phyloP scores from a whole-genome alignment of 2,797 vertebrate genomes.

The Rhabdomys pumilio region DNA sequence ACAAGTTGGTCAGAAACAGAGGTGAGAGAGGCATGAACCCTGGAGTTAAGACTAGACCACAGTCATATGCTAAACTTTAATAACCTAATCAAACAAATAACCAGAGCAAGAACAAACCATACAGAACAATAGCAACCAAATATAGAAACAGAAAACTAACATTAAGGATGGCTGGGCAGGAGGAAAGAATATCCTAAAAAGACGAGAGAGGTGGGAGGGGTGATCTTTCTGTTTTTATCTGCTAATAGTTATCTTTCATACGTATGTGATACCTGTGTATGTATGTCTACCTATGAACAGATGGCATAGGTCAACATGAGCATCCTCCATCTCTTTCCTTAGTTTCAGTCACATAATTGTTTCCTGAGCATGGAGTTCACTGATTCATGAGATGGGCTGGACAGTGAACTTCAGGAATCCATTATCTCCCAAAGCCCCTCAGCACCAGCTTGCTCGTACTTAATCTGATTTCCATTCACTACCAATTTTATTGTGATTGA shows the following conservation, averaged over 20 bases:
- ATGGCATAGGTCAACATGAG: not conserved
- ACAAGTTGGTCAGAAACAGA: not conserved
- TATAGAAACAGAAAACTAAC: not conserved
- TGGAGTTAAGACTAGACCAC: too few relatives aligned
- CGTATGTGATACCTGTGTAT: not conserved
- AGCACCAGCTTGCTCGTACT: not conserved
- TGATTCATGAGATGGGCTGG: not conserved
- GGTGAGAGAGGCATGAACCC: not conserved
- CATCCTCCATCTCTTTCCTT: too few relatives aligned
- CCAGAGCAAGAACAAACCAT: not conserved
- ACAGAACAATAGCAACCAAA: not conserved
- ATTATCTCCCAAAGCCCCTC: not conserved
- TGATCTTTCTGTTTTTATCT: not conserved
- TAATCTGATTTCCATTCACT: not conserved
- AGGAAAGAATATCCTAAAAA: not conserved
- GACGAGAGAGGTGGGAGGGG: not conserved
- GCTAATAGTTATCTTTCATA: not conserved
- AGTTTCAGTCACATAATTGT: not conserved
- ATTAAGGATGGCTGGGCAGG: not conserved
- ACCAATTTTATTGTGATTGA: rapidly evolving
- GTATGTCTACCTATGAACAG: not conserved
- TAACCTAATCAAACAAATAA: not conserved
- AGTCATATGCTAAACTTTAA: not conserved
- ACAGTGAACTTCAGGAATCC: not conserved
- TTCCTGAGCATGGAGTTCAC: not conserved